phyloP scores from a whole-genome alignment of 2,797 vertebrate genomes.

The Pipistrellus kuhlii region DNA sequence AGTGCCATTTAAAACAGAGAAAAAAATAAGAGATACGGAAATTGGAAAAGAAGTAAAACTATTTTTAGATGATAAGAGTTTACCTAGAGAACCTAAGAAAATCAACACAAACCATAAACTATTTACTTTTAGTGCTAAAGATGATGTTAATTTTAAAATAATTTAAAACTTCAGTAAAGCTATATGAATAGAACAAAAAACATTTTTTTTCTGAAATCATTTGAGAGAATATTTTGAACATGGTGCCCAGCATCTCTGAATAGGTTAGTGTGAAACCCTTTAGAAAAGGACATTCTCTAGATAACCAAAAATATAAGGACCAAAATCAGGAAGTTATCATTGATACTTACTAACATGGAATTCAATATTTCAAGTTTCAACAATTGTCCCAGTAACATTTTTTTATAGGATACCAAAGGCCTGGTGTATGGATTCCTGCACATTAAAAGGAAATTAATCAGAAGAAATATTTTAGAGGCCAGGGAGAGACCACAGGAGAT shows the following conservation, averaged over 20 bases:
- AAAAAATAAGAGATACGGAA: neutral
- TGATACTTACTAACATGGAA: neutral
- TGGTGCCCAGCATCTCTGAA: neutral
- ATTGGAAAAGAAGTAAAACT: conserved; percentile 1
- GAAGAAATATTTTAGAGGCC: no score
- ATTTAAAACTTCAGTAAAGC: conserved; percentile 1
- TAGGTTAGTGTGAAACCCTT: neutral
- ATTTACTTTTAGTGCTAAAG: neutral
- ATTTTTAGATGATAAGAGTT: neutral
- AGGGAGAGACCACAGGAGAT: no score
- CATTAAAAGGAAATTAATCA: no score
- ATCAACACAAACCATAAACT: neutral
- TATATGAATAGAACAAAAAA: neutral
- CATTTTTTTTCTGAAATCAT: neutral
- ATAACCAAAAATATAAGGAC: neutral
- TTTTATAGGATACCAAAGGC: neutral
- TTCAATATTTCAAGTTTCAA: neutral
- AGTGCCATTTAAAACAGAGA: neutral
- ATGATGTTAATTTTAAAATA: neutral
- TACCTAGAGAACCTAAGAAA: neutral
- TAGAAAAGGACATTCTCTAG: neutral
- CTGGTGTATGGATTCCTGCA: no score
- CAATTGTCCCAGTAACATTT: neutral
- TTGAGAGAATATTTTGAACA: neutral
- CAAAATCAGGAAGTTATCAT: conserved; percentile 8